Evolutionary conservation across 92 coral and sea anemone genomes (phyloP).

Genomic region (Palythoa heliodiscus): DNA sequence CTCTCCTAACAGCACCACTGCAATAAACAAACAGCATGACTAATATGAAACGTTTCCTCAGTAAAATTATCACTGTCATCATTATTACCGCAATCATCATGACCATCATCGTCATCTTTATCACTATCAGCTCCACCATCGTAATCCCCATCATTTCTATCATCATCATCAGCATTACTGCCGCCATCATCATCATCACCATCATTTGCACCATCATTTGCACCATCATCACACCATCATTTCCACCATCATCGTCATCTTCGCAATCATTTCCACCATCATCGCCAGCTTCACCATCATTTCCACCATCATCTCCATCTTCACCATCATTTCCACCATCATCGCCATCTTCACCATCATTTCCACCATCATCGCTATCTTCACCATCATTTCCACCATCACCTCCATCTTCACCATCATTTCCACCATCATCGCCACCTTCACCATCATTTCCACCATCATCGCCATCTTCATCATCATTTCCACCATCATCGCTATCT

Average conservation of each 20-base stretch:
- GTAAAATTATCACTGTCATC: too few relatives aligned
- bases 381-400: too few relatives aligned
- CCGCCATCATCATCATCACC: neutral
- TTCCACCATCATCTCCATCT: neutral
- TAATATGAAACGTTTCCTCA: neutral
- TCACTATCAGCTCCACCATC: neutral
- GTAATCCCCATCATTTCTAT: neutral
- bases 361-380: too few relatives aligned
- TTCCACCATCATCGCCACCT: too few relatives aligned
- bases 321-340: neutral
- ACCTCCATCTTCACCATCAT: too few relatives aligned
- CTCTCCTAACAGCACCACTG: slow-evolving; percentile 75
- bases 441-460: too few relatives aligned
- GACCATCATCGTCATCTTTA: neutral
- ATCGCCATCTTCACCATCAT: too few relatives aligned
- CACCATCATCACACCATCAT: neutral
- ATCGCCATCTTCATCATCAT: too few relatives aligned
- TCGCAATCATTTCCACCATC: neutral
- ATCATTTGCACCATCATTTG: neutral
- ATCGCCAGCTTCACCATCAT: neutral
- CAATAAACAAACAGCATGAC: neutral
- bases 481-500: too few relatives aligned
- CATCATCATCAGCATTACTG: neutral
- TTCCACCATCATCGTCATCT: neutral
- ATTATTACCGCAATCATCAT: too few relatives aligned